Conservation (phyloP, 2,113 vertebrate species). For the Colistium nudipinnis region DNA sequence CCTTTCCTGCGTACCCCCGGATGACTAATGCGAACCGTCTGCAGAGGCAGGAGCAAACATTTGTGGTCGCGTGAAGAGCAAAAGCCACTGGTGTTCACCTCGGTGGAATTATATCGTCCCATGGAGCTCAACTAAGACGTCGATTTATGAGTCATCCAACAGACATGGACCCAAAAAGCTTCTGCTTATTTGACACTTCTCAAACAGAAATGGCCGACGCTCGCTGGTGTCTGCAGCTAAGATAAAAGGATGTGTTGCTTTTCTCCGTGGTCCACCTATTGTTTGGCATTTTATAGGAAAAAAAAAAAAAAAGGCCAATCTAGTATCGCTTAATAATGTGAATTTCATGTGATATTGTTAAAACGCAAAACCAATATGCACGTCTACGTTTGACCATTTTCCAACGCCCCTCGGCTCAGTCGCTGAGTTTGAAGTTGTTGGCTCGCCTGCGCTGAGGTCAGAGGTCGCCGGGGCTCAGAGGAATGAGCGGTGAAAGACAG, state of each 20-base stretch:
- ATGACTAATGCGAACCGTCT: constrained; percentile 56
- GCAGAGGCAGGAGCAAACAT: constrained; percentile 36
- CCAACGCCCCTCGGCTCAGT: constrained; percentile 15
- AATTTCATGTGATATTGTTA: too few relatives aligned
- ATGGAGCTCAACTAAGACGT: too few relatives aligned
- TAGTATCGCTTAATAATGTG: too few relatives aligned
- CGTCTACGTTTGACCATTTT: too few relatives aligned
- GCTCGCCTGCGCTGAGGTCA: constrained; percentile 52
- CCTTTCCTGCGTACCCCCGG: constrained; percentile 59
- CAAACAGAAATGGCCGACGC: background rate
- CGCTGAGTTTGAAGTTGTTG: constrained; percentile 39
- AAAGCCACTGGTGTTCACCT: constrained; percentile 6
- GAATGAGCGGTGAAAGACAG: constrained; percentile 78
- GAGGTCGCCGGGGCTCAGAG: constrained; percentile 69
- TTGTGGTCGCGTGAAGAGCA: constrained; percentile 17
- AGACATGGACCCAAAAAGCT: background rate
- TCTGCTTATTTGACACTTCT: background rate
- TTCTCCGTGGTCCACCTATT: too few relatives aligned
- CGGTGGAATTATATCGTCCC: background rate
- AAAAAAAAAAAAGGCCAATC: too few relatives aligned
- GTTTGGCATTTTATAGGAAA: too few relatives aligned
- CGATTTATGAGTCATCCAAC: background rate
- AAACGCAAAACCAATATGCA: too few relatives aligned
- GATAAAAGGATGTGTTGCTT: background rate
- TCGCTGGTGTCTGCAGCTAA: background rate